Percentiles rank a stretch among this genome's conserved stretches.
Conservation (phyloP, 1,140 invertebrate species). For the Ceratosolen solmsi region DNA sequence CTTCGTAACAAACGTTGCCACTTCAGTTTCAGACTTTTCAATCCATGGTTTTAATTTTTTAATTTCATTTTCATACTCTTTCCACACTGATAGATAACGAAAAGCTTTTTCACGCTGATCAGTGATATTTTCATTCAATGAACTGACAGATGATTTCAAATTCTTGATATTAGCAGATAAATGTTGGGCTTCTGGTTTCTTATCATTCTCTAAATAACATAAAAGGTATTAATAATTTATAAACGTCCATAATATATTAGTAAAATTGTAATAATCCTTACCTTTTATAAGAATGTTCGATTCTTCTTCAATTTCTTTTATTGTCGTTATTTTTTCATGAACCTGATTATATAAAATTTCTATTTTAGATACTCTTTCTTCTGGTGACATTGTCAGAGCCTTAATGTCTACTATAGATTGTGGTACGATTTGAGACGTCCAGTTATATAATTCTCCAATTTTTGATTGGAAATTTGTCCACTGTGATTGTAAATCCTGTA, state of each 20-base stretch:
- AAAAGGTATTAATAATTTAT: too few species aligned
- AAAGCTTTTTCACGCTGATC: slow-evolving; percentile 82
- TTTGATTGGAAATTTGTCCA: slow-evolving; percentile 86
- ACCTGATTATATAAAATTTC: slow-evolving; percentile 81
- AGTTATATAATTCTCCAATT: slow-evolving; percentile 79
- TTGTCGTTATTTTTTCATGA: slow-evolving; percentile 80
- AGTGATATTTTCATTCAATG: slow-evolving; percentile 81
- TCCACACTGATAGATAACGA: slow-evolving; percentile 87
- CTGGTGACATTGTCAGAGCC: slow-evolving; percentile 81
- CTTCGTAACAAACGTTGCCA: slow-evolving; percentile 80
- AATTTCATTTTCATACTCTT: slow-evolving; percentile 85
- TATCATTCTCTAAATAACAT: slow-evolving; percentile 77
- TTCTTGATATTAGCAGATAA: slow-evolving; percentile 80
- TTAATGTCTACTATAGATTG: slow-evolving; percentile 82
- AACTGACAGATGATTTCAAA: slow-evolving; percentile 79
- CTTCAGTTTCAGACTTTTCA: slow-evolving; percentile 86
- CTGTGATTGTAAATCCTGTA: slow-evolving; percentile 86
- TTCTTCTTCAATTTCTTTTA: slow-evolving; percentile 84
- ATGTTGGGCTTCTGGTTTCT: slow-evolving; percentile 79
- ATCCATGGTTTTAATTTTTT: slow-evolving; percentile 91
- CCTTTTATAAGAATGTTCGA: slow-evolving; percentile 80
- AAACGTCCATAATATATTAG: too few species aligned
- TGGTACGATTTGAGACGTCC: slow-evolving; percentile 84
- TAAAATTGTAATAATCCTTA: slow-evolving; percentile 54
- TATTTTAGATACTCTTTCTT: slow-evolving; percentile 83